These are phyloP conservation scores for Neoascia interrupta DNA, from an alignment of 2,888 invertebrate genomes.

Conservation along the genomic window DNA sequence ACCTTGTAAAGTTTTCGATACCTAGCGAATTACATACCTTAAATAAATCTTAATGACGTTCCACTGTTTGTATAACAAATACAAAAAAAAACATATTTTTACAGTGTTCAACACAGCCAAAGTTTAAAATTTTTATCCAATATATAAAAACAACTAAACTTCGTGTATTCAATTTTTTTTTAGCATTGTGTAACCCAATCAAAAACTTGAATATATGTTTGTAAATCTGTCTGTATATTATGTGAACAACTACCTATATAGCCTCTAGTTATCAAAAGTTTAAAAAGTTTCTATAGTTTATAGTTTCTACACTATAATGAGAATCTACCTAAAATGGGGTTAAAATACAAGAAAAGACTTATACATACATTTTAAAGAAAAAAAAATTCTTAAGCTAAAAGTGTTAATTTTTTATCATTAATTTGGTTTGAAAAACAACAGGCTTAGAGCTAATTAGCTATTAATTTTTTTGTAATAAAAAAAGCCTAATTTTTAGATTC, in stretches of 20 bases:
- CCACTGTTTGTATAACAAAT: too few species aligned
- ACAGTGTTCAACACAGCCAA: conserved; percentile 15
- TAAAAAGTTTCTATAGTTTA: conserved; percentile 25
- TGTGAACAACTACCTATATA: conserved; percentile 43
- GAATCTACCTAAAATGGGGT: neutral
- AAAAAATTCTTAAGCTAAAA: neutral
- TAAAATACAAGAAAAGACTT: neutral
- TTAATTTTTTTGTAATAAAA: too few species aligned
- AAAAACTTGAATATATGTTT: conserved; percentile 4
- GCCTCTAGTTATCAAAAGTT: too few species aligned
- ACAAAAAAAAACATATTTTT: conserved; percentile 28
- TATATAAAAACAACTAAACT: conserved; percentile 34
- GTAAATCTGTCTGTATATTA: conserved; percentile 56
- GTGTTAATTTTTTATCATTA: neutral
- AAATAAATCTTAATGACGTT: too few species aligned
- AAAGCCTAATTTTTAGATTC: too few species aligned
- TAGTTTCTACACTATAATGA: too few species aligned
- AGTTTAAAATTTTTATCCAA: conserved; percentile 2
- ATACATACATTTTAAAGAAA: neutral
- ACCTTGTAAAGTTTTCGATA: too few species aligned
- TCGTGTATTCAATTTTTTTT: conserved; percentile 47
- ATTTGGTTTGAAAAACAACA: too few species aligned
- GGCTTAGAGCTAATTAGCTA: too few species aligned
- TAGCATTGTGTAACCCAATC: conserved; percentile 33
- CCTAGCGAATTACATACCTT: too few species aligned